phyloP scores from a whole-genome alignment of 2,888 invertebrate species.

The Dascillus cervinus region DNA sequence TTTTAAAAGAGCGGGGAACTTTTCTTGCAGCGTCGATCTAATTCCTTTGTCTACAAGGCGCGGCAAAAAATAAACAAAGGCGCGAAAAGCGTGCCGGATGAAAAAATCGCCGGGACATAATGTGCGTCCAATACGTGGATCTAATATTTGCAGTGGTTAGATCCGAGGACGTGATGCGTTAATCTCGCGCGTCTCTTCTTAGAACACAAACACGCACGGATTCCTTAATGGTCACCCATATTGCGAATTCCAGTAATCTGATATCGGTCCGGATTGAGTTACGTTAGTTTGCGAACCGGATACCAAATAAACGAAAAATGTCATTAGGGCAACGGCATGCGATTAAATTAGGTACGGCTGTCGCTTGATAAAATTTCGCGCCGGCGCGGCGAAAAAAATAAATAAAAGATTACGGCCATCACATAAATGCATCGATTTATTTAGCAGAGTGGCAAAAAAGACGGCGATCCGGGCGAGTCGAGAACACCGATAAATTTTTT shows the following conservation, averaged over 20 bases:
- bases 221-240: constrained; percentile 35
- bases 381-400: constrained; percentile 13
- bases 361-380: constrained; percentile 33
- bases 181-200: constrained; percentile 16
- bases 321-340: constrained; percentile 36
- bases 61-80: constrained; percentile 11
- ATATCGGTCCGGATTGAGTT: constrained; percentile 38
- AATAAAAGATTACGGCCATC: constrained; percentile 24
- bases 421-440: constrained; percentile 34
- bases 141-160: constrained; percentile 38
- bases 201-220: constrained; percentile 34
- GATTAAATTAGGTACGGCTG: constrained; percentile 36
- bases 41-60: constrained; percentile 15
- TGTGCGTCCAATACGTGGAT: constrained; percentile 9
- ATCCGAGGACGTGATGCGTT: constrained; percentile 24
- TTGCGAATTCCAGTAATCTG: constrained; percentile 41
- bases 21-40: constrained; percentile 6
- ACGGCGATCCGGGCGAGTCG: constrained; percentile 33
- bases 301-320: constrained; percentile 39
- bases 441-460: constrained; percentile 30
- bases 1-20: constrained; percentile 12
- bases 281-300: constrained; percentile 32
- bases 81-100: constrained; percentile 10
- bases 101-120: constrained; percentile 11
- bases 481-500: constrained; percentile 36